Evolutionary conservation across 2,113 vertebrate genomes (phyloP).

Genomic region (Engraulis encrasicolus): DNA sequence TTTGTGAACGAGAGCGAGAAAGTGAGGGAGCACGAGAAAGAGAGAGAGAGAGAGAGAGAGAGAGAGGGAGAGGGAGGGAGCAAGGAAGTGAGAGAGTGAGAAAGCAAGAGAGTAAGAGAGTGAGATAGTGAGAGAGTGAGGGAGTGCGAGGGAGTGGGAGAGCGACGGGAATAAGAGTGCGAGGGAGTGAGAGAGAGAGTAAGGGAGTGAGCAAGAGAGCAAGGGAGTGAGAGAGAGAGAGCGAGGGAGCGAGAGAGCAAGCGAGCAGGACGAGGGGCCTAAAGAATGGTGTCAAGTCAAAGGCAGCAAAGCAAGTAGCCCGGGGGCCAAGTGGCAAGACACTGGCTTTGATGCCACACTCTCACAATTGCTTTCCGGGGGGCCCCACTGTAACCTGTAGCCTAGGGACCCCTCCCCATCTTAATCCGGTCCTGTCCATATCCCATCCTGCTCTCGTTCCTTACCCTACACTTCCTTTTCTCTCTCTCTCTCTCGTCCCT

Average conservation of each 20-base stretch:
- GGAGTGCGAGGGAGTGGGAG: background rate
- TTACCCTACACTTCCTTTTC: conserved; percentile 31
- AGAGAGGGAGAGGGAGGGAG: background rate
- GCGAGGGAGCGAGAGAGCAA: background rate
- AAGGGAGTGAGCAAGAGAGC: background rate
- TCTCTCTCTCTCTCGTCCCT: conserved; percentile 40
- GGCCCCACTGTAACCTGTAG: too few relatives aligned
- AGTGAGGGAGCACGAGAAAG: too few relatives aligned
- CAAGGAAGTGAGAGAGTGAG: background rate
- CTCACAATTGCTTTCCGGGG: background rate
- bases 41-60: background rate
- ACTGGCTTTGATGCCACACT: conserved; percentile 31
- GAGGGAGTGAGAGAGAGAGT: background rate
- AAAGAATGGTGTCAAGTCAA: background rate
- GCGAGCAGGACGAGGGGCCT: background rate
- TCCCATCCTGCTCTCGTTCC: background rate
- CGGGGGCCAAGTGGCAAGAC: background rate
- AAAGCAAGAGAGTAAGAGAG: background rate
- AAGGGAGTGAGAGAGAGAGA: too few relatives aligned
- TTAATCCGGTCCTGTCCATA: too few relatives aligned
- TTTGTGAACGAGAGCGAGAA: conserved; percentile 33
- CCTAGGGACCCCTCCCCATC: background rate
- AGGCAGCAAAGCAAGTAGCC: too few relatives aligned
- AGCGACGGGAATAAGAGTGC: background rate
- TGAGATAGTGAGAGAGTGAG: too few relatives aligned